Evolutionary conservation across 1,140 invertebrate species (phyloP), one percentile per base, ranked within the genome.

Genomic region (Bombus balteatus): DNA sequence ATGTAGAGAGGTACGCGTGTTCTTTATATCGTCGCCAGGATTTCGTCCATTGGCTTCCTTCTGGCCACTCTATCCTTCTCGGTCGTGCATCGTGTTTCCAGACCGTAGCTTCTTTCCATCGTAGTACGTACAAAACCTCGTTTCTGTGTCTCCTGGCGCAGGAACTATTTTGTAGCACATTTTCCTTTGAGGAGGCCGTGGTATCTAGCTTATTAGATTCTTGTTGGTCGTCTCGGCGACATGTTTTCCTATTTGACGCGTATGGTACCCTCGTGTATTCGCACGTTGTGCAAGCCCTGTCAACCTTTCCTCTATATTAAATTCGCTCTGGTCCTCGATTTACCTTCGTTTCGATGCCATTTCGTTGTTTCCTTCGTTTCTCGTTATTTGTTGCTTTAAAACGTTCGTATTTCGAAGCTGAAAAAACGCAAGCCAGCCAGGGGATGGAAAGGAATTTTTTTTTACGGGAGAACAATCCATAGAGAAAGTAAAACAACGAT

Each of bases 151-250:
- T 72, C 59, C 34, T 1, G 32, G 73, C 39, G 59, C 47, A 68
- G 57, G 15, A 78, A 81, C 88, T 87, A 87, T 90, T 84, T 78
- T 28, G 74, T 73, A 80, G 73, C 70, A 62, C 41, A 78, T 87
- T 83, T 87, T 84, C 81, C 88, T 90, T 90, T 89, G 88, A 85
- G 66, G 25, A 68, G 39, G 41, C 28, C 76, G 28, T 57, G 66
- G 81, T 87, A 77, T 89, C 89, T 70, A 43, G 85, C 88, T 89
- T 90, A 89, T 90, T 90, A 81, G 81, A 89, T 89, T 84, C 81
- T 84, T 85, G 74, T 41, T 81, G 68, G 37, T 34, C 53, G 65
- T 37, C 39, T 47, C 41, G 47, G 41, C 62, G 66, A 86, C 71
- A 79, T 86, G 88, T 85, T 85, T 85, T 72, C 66, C 32, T 57